phyloP scores from a whole-genome alignment of 1,140 invertebrate species.

The Hydropsyche tenuis region DNA sequence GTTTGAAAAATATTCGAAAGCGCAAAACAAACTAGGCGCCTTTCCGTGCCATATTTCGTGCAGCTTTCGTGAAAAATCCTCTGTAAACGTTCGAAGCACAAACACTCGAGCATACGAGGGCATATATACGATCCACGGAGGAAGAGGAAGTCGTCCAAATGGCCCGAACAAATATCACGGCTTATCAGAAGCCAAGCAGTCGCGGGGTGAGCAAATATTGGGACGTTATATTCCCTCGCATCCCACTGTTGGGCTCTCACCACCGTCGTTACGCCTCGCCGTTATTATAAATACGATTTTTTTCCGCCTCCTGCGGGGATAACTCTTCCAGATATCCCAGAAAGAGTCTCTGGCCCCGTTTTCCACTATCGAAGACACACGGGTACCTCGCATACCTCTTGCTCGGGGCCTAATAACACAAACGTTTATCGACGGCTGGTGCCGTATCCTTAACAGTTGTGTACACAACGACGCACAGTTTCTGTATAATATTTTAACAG shows the following conservation, averaged over 20 bases:
- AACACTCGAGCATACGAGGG: background rate
- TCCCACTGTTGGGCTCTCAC: background rate
- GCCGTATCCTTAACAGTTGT: slow-evolving; percentile 49
- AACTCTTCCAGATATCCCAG: no score
- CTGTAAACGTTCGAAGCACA: background rate
- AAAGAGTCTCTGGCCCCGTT: no score
- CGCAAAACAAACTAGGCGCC: no score
- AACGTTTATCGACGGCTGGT: slow-evolving; percentile 48
- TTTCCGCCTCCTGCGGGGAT: background rate
- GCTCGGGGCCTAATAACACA: slow-evolving; percentile 44
- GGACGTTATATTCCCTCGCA: slow-evolving; percentile 3
- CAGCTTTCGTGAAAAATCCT: slow-evolving; percentile 13
- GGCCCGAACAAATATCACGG: slow-evolving; percentile 48
- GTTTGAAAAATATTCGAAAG: no score
- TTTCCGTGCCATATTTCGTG: background rate
- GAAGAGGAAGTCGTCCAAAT: slow-evolving; percentile 49
- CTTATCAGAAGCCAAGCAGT: slow-evolving; percentile 50
- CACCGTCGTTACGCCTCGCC: no score
- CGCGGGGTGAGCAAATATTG: slow-evolving; percentile 47
- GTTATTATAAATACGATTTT: background rate
- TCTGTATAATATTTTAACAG: slow-evolving; percentile 50
- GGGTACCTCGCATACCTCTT: slow-evolving; percentile 3
- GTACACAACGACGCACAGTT: slow-evolving; percentile 45
- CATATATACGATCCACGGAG: slow-evolving; percentile 8
- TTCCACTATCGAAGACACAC: no score